These are phyloP conservation scores for Schizaphis graminum DNA, from an alignment of 2,888 invertebrate genomes.

Conservation along the genomic window DNA sequence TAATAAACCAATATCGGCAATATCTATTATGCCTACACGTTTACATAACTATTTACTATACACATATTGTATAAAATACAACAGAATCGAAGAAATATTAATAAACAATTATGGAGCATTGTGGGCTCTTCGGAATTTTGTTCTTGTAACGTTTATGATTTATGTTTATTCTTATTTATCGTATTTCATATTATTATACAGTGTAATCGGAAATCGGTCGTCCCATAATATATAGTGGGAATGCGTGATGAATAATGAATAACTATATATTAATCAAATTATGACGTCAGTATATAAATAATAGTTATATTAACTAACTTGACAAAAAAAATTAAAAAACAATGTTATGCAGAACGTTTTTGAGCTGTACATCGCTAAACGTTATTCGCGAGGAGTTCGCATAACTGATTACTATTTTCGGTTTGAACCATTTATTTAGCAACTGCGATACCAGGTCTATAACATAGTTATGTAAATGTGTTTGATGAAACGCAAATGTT, in stretches of 20 bases:
- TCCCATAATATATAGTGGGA: rapidly evolving
- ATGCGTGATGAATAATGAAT: neutral
- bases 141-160: neutral
- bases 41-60: neutral
- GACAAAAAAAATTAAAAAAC: neutral
- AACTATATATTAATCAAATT: neutral
- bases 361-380: neutral
- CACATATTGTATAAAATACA: neutral
- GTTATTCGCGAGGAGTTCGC: neutral
- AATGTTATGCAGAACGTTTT: neutral
- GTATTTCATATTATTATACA: neutral
- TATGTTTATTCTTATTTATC: too few relatives aligned
- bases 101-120: neutral
- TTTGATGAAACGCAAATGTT: neutral
- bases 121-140: neutral
- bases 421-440: neutral
- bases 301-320: neutral
- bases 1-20: neutral
- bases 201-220: neutral
- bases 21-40: neutral
- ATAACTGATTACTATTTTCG: neutral
- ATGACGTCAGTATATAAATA: neutral
- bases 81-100: neutral
- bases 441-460: neutral
- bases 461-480: neutral